Percentiles rank a stretch among this genome's conserved stretches.
These are phyloP conservation scores for Drosophila gaucha DNA, from an alignment of 2,888 invertebrate species.

Conservation along the genomic window DNA sequence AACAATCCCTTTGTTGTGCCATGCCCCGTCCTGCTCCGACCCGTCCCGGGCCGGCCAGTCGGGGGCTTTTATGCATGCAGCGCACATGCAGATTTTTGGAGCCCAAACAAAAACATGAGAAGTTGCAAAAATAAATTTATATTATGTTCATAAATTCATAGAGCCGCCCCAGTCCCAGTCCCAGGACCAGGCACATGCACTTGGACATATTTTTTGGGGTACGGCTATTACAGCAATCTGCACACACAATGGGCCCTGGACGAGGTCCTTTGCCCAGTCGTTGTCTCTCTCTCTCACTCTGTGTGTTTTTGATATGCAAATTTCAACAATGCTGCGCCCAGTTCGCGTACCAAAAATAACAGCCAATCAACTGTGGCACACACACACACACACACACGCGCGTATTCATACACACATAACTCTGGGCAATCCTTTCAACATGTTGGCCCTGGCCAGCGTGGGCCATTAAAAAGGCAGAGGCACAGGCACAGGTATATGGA, in stretches of 20 bases:
- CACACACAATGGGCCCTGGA: constrained; percentile 46
- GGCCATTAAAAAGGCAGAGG: constrained; percentile 63
- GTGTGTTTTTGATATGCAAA: constrained; percentile 77
- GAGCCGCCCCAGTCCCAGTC: constrained; percentile 40
- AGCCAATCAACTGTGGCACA: constrained; percentile 77
- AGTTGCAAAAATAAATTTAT: constrained; percentile 83
- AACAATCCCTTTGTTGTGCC: constrained; percentile 74
- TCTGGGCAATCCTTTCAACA: constrained; percentile 78
- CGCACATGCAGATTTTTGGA: constrained; percentile 70
- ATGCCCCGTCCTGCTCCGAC: background rate
- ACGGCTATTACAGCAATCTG: constrained; percentile 64
- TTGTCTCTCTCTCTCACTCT: background rate
- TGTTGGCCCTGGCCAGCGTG: constrained; percentile 54
- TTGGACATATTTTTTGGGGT: constrained; percentile 51
- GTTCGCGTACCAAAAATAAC: constrained; percentile 77
- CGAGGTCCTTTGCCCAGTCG: constrained; percentile 34
- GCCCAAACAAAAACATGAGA: constrained; percentile 79
- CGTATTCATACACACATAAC: constrained; percentile 49
- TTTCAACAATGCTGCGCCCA: constrained; percentile 67
- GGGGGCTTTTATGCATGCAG: constrained; percentile 43
- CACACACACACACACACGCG: constrained; percentile 37
- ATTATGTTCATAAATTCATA: constrained; percentile 84
- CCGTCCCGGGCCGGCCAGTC: constrained; percentile 1
- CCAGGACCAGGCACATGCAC: constrained; percentile 13
- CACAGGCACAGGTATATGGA: constrained; percentile 35